A percentile compares a stretch with the other conserved stretches of the same genome.
Conservation (phyloP, 2,797 vertebrate species). For the Rhynchotus rufescens region DNA sequence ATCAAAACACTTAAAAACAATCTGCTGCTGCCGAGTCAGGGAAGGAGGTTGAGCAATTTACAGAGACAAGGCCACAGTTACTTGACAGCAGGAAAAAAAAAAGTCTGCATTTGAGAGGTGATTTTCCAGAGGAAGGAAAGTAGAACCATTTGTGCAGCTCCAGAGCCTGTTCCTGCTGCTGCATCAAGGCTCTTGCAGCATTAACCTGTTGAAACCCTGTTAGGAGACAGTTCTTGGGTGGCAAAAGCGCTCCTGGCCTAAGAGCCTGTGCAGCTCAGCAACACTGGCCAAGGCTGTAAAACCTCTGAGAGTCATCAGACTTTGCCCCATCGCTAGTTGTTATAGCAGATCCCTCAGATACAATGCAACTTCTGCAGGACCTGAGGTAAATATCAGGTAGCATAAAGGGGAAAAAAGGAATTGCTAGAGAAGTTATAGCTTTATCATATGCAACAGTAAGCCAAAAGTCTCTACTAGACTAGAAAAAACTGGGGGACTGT, state of each 20-base stretch:
- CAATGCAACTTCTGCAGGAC: rapidly evolving
- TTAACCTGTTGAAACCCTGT: neutral
- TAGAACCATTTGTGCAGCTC: neutral
- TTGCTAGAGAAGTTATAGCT: neutral
- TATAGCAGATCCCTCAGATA: neutral
- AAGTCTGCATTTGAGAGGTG: neutral
- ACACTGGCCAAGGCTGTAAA: neutral
- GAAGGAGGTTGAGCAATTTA: neutral
- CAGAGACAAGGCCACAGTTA: neutral
- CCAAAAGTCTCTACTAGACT: neutral
- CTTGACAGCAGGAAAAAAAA: neutral
- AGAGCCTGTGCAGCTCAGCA: neutral
- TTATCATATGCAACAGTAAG: neutral
- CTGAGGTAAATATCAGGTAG: neutral
- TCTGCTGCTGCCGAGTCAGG: neutral
- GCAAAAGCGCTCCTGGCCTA: neutral
- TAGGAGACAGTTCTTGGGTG: neutral
- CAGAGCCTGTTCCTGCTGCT: neutral
- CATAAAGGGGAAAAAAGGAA: neutral
- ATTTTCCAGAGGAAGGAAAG: neutral
- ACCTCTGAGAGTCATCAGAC: neutral
- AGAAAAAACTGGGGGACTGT: neutral
- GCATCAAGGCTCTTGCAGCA: neutral
- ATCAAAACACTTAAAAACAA: neutral
- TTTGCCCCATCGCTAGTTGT: rapidly evolving